phyloP scores from a whole-genome alignment of 37 sponge, comb jelly and placozoan genomes.

The Eunapius fragilis region DNA sequence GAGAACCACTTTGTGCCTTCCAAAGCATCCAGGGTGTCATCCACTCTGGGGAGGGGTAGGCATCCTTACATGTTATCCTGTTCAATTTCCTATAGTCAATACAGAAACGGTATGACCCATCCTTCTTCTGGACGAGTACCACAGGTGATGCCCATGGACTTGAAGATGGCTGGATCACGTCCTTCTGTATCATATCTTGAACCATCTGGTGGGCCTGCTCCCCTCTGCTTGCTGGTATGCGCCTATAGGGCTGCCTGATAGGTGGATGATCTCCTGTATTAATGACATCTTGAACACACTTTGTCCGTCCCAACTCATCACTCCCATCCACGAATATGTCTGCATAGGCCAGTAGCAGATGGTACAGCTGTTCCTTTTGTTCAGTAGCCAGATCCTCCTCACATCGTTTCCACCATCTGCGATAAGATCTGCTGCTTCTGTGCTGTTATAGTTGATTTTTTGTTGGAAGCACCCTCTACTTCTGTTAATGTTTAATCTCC shows the following conservation, averaged over 20 bases:
- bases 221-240: not conserved
- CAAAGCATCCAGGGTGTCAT: conserved; percentile 6
- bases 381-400: not conserved
- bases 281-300: not conserved
- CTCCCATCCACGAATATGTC: not conserved
- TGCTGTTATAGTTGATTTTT: not conserved
- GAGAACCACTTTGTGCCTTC: conserved; percentile 19
- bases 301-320: conserved; percentile 4
- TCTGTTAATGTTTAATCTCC: too few species aligned
- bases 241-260: conserved; percentile 8
- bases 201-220: conserved; percentile 2
- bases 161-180: conserved; percentile 20
- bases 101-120: conserved; percentile 7
- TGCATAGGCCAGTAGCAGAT: too few species aligned
- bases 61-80: conserved; percentile 1
- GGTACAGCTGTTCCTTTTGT: too few species aligned
- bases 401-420: conserved; percentile 1
- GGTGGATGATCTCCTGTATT: conserved; percentile 21
- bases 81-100: conserved; percentile 21
- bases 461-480: not conserved
- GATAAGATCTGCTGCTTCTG: conserved; percentile 13
- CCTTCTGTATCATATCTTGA: not conserved
- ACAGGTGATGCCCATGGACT: conserved; percentile 32
- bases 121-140: conserved; percentile 15
- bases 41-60: conserved; percentile 1